A percentile compares a stretch with the other conserved stretches of the same genome.
Evolutionary conservation across 2,888 invertebrate genomes (phyloP).

Genomic region (Bibio marci): DNA sequence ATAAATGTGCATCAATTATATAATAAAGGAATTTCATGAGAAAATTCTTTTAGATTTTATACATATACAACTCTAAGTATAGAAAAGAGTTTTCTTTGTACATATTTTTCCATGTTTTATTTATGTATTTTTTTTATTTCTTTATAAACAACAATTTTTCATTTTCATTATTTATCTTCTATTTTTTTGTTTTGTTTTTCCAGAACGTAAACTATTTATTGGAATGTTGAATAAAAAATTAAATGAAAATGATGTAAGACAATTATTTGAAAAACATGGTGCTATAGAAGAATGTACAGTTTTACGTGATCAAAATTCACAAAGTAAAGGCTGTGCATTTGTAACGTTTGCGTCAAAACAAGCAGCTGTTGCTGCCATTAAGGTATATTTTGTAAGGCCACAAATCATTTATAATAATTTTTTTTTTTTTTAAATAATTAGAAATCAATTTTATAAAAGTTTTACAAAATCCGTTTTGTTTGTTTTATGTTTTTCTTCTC

Average conservation of each 20-base stretch:
- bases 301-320: conserved; percentile 82
- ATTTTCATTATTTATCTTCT: too few species aligned
- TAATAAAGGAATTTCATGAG: too few species aligned
- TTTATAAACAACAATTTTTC: too few species aligned
- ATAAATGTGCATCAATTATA: too few species aligned
- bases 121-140: too few species aligned
- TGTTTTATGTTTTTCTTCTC: not conserved
- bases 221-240: conserved; percentile 96
- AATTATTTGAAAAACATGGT: conserved; percentile 84
- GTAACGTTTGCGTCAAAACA: conserved; percentile 96
- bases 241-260: conserved; percentile 85
- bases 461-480: not conserved
- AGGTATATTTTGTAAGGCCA: conserved; percentile 34
- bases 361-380: conserved; percentile 94
- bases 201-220: conserved; percentile 95
- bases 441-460: not conserved
- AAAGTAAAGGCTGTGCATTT: conserved; percentile 98
- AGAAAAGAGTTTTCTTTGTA: too few species aligned
- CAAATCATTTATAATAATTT: not conserved
- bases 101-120: too few species aligned
- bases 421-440: not conserved
- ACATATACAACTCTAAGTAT: too few species aligned
- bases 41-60: too few species aligned
- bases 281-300: conserved; percentile 98
- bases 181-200: conserved; percentile 8